Evolutionary conservation across 2,113 vertebrate genomes (phyloP).

Genomic region (Reinhardtius hippoglossoides): DNA sequence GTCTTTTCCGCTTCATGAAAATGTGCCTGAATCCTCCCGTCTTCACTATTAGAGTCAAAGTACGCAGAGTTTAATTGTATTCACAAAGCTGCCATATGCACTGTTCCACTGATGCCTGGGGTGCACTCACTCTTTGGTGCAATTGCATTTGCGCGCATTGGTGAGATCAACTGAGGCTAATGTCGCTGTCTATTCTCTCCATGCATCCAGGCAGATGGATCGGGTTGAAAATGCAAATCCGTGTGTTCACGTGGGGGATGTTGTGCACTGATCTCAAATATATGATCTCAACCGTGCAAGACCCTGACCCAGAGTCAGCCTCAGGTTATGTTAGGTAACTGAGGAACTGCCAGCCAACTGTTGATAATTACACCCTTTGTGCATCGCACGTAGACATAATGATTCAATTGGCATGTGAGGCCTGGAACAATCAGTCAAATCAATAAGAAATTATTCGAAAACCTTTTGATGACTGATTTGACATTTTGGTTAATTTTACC

Average conservation of each 20-base stretch:
- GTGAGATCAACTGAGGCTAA: conserved; percentile 61
- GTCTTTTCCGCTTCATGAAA: conserved; percentile 2
- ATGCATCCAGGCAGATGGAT: conserved; percentile 55
- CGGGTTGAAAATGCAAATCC: conserved; percentile 50
- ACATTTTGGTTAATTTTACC: neutral
- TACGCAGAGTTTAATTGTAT: conserved; percentile 17
- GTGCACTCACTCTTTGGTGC: conserved; percentile 59
- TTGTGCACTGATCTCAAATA: conserved; percentile 18
- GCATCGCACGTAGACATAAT: neutral
- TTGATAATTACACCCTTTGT: conserved; percentile 39
- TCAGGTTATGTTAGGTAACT: conserved; percentile 36
- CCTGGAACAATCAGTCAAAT: neutral
- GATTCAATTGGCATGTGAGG: neutral
- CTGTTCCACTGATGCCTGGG: conserved; percentile 40
- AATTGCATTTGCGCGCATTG: conserved; percentile 75
- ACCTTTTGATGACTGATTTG: neutral
- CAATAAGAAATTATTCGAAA: neutral
- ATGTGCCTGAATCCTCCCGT: conserved; percentile 20
- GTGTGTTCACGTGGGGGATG: conserved; percentile 18
- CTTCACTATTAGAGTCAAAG: neutral
- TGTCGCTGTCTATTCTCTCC: conserved; percentile 44
- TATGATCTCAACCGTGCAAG: conserved; percentile 25
- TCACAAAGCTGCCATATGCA: conserved; percentile 48
- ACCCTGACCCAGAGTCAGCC: conserved; percentile 34
- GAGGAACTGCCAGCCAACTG: conserved; percentile 32